Base-by-base conservation (phyloP, 1,140 invertebrate species). In the Lordiphosa collinella region DNA sequence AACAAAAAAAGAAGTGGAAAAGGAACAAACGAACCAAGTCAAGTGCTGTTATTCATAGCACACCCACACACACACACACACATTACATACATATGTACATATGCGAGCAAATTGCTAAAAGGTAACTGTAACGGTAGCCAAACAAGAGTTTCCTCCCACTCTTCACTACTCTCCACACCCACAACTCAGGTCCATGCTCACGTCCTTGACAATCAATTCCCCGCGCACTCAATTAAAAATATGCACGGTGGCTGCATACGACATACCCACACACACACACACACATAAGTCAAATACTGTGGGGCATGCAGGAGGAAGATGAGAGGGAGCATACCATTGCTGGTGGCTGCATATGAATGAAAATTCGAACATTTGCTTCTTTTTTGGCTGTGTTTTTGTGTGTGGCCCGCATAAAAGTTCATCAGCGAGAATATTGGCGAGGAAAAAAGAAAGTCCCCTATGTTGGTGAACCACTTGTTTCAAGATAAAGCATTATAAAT, bases 171-270 rank as follows among this genome's bases (percentile, higher is more conserved):
- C 55, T 37, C 16, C 35, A 12, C 29, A 48, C 49, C 13, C 54
- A 54, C 63, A 40, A 65, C 54, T 65, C 72, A 75, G 76, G 49
- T 64, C 78, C 78, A 80, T 66, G 71, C 63, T 55, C 76, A 82
- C 74, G 78, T 82, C 78, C 78, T 82, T 82, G 78, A 84, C 78
- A 82, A 82, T 82, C 78, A 82, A 82, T 82, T 82, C 78, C 78
- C 78, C 63, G 78, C 72, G 72, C 78, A 82, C 78, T 82, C 78
- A 82, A 82, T 82, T 82, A 82, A 84, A 82, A 82, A 82, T 82
- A 82, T 82, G 78, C 78, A 80, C 72, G 67, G 49, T 58, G 52
- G 76, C 63, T 75, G 71, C 76, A 67, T 71, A 67, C 76, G 60
- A 66, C 66, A 66, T 40, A 55, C 41, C 52, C 55, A 54, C 35